A percentile compares a stretch with the other conserved stretches of the same genome.
phyloP scores from a whole-genome alignment of 2,797 vertebrate genomes.

The Danio choprae region DNA sequence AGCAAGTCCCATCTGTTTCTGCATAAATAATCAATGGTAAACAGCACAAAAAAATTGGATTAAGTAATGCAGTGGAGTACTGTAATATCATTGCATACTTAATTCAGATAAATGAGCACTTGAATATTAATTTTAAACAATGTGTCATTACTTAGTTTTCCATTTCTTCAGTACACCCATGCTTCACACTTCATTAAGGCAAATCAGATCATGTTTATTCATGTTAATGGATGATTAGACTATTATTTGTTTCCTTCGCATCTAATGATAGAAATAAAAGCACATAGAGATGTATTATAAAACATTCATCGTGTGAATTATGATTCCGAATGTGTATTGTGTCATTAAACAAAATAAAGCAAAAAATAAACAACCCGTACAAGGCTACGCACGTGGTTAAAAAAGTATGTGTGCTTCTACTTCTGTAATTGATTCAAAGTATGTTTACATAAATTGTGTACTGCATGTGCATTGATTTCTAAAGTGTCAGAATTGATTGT shows the following conservation, averaged over 20 bases:
- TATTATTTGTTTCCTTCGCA: not conserved
- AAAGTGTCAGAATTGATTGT: constrained; percentile 2
- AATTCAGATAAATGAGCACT: constrained; percentile 24
- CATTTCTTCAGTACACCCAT: not conserved
- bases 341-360: not conserved
- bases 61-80: constrained; percentile 10
- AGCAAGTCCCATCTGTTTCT: not conserved
- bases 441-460: not conserved
- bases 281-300: not conserved
- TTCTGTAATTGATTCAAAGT: not conserved
- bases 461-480: not conserved
- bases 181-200: constrained; percentile 10
- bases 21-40: constrained; percentile 2
- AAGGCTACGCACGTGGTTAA: not conserved
- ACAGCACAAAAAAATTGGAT: not conserved
- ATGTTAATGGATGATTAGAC: constrained; percentile 23
- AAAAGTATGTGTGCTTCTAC: not conserved
- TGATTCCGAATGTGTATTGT: not conserved
- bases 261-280: not conserved
- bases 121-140: constrained; percentile 10
- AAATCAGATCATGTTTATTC: constrained; percentile 37
- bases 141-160: constrained; percentile 6
- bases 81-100: not conserved
- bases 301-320: constrained; percentile 4
- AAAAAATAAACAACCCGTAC: not conserved